These are phyloP conservation scores for Chydorus sphaericus DNA, from an alignment of 2,888 invertebrate genomes.

Conservation along the genomic window DNA sequence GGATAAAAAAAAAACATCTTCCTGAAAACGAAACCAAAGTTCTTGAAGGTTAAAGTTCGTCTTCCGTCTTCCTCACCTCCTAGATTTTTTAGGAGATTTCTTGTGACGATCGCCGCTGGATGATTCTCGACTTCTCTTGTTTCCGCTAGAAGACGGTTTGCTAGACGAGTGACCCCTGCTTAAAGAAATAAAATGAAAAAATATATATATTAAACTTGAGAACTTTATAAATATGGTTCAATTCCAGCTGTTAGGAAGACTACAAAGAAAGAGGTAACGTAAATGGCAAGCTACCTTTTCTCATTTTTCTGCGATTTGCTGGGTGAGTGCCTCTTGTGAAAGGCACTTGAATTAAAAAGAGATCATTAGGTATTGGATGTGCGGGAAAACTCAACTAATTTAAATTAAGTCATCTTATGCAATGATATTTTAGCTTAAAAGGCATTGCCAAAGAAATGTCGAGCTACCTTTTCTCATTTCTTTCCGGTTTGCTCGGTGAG, in stretches of 20 bases:
- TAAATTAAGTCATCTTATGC: not conserved
- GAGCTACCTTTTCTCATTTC: too few species aligned
- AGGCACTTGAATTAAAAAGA: too few species aligned
- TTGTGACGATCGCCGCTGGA: constrained; percentile 14
- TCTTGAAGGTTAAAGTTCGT: too few species aligned
- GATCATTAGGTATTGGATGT: too few species aligned
- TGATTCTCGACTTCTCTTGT: constrained; percentile 6
- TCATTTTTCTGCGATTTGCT: too few species aligned
- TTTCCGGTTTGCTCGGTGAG: not conserved
- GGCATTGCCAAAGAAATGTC: not conserved
- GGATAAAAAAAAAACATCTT: too few species aligned
- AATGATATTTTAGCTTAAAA: not conserved
- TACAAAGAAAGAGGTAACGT: not conserved
- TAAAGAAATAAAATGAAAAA: too few species aligned
- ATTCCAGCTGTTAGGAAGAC: not conserved
- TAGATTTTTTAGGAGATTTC: constrained; percentile 14
- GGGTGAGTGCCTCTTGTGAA: not conserved
- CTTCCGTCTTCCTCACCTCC: not conserved
- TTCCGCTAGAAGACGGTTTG: not conserved
- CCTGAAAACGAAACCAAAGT: too few species aligned
- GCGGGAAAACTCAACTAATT: too few species aligned
- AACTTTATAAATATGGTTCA: not conserved
- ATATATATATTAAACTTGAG: too few species aligned
- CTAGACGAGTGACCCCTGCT: not conserved
- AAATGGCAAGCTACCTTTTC: too few species aligned